These are phyloP conservation scores for Helogale parvula DNA, from an alignment of 2,113 vertebrate genomes.

Conservation along the genomic window DNA sequence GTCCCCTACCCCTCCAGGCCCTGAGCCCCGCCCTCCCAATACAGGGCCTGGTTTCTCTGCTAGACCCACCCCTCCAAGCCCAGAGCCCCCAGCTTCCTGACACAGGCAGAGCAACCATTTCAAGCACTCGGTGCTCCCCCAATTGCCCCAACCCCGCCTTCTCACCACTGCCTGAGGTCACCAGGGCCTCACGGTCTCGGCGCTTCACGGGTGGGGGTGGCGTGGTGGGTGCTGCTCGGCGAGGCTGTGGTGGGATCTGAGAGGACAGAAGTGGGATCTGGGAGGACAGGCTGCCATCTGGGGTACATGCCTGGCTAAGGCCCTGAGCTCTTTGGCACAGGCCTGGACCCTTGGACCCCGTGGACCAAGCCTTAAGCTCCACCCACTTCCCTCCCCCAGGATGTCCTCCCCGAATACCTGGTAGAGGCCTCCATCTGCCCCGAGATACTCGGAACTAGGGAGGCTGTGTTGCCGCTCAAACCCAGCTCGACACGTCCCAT, in stretches of 20 bases:
- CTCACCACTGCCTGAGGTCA: slow-evolving; percentile 84
- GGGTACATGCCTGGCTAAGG: neutral
- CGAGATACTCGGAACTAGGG: slow-evolving; percentile 89
- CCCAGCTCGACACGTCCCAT: slow-evolving; percentile 84
- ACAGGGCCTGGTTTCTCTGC: neutral
- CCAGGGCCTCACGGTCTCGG: slow-evolving; percentile 82
- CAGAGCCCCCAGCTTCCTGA: neutral
- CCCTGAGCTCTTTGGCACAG: neutral
- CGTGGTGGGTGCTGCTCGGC: slow-evolving; percentile 90
- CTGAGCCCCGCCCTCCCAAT: neutral
- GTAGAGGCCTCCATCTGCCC: slow-evolving; percentile 89
- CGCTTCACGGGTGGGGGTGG: slow-evolving; percentile 96
- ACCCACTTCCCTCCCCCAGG: neutral
- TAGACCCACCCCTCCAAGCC: neutral
- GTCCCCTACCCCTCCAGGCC: neutral
- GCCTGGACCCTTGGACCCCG: neutral
- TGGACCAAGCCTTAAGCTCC: neutral
- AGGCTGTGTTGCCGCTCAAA: slow-evolving; percentile 88
- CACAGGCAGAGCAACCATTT: neutral
- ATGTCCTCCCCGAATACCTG: slow-evolving; percentile 86
- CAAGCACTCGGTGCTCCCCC: neutral
- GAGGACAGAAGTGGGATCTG: slow-evolving; percentile 82
- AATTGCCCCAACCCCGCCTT: neutral
- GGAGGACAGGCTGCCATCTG: slow-evolving; percentile 45
- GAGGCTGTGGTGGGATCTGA: slow-evolving; percentile 92